Base-by-base conservation (phyloP, 2,888 invertebrate genomes). In the Metallyticus violacea region DNA sequence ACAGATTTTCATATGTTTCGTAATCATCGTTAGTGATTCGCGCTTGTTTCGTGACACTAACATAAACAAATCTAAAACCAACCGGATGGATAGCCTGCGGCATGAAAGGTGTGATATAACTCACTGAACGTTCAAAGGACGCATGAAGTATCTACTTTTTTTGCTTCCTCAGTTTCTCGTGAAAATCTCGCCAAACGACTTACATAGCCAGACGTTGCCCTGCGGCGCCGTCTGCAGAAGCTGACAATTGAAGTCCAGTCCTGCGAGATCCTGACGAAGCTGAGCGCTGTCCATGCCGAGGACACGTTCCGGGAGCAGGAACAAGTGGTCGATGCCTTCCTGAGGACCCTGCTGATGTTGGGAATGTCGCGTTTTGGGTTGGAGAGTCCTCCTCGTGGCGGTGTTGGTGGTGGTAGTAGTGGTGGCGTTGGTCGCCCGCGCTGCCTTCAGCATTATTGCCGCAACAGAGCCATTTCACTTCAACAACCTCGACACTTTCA, bases 161-260 rank as follows among this genome's bases (percentile, higher is more conserved):
- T n/a, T n/a, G n/a, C n/a, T n/a, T n/a, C n/a, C n/a, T n/a, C n/a
- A n/a, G n/a, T n/a, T n/a, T n/a, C n/a, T n/a, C n/a, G n/a, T n/a
- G n/a, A n/a, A n/a, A n/a, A n/a, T n/a, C n/a, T n/a, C n/a, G n/a
- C n/a, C n/a, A n/a, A 62, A 62, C 7, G 62, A 93, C 93, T 93
- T 91, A 93, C 93, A 93, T 90, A 93, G 93, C 93, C 93, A 93
- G 88, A 93, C 93, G 91, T 93, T 93, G 90, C 93, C 93, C 89
- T 92, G 92, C 62, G 93, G 93, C 85, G 93, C 93, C 86, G 92
- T 92, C 90, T 93, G 93, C 88, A 93, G 91, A 27, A 93, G 91
- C 88, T 93, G 92, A 86, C 93, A 91, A 87, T 89, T 93, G 90
- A 93, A 93, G 90, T 93, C 93, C 86, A 93, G 91, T 85, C 93